Conservation (phyloP, 2,113 vertebrate genomes). For the Pitta sordida region DNA sequence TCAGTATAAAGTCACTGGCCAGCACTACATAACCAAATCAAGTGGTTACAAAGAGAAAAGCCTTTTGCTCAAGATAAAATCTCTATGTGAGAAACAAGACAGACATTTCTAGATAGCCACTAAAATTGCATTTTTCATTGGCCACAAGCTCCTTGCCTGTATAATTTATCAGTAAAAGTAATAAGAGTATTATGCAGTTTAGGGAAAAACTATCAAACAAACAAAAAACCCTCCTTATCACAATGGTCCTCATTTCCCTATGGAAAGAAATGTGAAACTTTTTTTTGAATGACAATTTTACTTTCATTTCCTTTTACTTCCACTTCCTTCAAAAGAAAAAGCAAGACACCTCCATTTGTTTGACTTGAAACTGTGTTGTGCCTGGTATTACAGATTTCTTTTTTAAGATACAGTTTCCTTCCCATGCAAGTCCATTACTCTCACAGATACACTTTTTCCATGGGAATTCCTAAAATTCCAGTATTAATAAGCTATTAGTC, state of each 20-base stretch:
- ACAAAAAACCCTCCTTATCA: background rate
- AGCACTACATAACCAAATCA: background rate
- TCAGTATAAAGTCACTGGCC: slow-evolving; percentile 5
- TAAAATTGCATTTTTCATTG: background rate
- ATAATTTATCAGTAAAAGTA: background rate
- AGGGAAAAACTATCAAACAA: background rate
- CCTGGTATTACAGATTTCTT: background rate
- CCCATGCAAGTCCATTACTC: background rate
- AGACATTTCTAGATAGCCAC: background rate
- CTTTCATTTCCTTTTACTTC: background rate
- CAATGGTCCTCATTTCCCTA: background rate
- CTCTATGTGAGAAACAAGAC: background rate
- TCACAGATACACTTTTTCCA: background rate
- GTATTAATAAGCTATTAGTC: background rate
- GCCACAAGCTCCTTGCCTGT: background rate
- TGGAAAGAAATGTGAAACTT: background rate
- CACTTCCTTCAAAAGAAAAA: background rate
- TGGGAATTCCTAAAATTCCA: background rate
- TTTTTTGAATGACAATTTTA: background rate
- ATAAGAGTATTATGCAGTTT: background rate
- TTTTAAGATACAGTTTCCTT: background rate
- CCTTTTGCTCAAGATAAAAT: background rate
- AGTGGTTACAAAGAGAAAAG: background rate
- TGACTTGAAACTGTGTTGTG: background rate
- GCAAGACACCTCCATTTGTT: background rate